These are phyloP conservation scores for Sinelater perroti DNA, from an alignment of 2,888 invertebrate genomes.

Conservation along the genomic window DNA sequence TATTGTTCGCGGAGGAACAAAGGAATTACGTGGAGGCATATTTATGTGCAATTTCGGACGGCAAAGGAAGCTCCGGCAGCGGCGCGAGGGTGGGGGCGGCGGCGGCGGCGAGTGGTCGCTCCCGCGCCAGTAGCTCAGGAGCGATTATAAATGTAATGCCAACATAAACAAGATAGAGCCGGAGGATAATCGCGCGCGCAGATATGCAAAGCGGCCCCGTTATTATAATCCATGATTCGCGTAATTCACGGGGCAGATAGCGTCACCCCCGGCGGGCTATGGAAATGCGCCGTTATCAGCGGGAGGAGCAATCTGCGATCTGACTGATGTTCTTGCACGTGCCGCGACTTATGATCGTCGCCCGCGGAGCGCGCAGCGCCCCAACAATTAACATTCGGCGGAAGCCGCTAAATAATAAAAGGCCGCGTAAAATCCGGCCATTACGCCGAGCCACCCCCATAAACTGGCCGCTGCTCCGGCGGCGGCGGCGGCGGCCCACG, in stretches of 20 bases:
- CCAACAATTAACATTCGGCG: conserved; percentile 39
- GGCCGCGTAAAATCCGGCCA: conserved; percentile 32
- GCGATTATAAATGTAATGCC: conserved; percentile 53
- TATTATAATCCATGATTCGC: conserved; percentile 61
- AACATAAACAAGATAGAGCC: conserved; percentile 58
- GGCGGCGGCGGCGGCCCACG: conserved; percentile 34
- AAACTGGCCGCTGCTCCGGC: conserved; percentile 34
- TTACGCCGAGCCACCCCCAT: conserved; percentile 30
- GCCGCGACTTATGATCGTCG: conserved; percentile 56
- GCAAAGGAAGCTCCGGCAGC: conserved; percentile 44
- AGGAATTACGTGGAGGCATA: conserved; percentile 48
- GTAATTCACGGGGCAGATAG: conserved; percentile 56
- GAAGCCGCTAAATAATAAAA: conserved; percentile 38
- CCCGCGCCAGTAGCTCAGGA: conserved; percentile 44
- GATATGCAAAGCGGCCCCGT: conserved; percentile 61
- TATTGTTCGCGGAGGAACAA: conserved; percentile 43
- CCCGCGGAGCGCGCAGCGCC: conserved; percentile 35
- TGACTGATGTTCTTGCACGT: conserved; percentile 49
- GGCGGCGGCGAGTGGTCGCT: conserved; percentile 44
- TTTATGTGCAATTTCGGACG: conserved; percentile 52
- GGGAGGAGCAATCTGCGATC: conserved; percentile 41
- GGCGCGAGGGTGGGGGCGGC: conserved; percentile 19
- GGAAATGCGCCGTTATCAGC: conserved; percentile 43
- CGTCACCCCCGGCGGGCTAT: conserved; percentile 41
- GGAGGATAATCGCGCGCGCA: conserved; percentile 57